Base-by-base conservation (phyloP, 92 coral and sea anemone genomes). In the Diadumene lineata region DNA sequence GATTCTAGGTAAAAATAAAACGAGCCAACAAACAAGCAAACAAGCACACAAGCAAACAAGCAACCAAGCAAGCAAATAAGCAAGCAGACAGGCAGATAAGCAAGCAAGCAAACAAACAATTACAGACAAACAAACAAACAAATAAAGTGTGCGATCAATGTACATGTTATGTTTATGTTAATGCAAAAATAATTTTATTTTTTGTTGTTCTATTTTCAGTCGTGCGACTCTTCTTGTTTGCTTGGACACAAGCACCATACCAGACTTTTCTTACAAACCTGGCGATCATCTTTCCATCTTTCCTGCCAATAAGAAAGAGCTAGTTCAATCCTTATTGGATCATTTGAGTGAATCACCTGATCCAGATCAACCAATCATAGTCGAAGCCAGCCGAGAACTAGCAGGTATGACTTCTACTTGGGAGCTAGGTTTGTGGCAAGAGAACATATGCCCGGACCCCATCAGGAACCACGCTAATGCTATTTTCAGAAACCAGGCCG, bases 241-340 rank as follows among this genome's bases (percentile, higher is more conserved):
- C 56, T 77, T 96, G 22, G 86, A 90, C 64, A 86, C 93, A 15
- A 84, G 81, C 38, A 71, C 74, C 13, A 78, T 78, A 73, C 56
- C 58, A 17, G 82, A 76, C 51, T 73, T 96, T 57, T 69, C 68
- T 26, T 92, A 92, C 81, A 60, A 79, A 38, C 84, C 99, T 10
- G 99, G 99, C 6, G 99, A 96, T 72, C 99, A 96, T 79, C 83
- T 96, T 53, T 92, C 99, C 8, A 80, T 96, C 31, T 96, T 84
- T 34, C 96, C 99, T 2, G 92, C 92, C 79, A 96, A 96, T 73
- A 88, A 84, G 44, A 82, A 87, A 29, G 84, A 81, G 26, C 63
- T 92, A 2, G 98, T 94, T 22, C 87, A 92, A 34, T 73, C 89
- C 13, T 78, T 94, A 81, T 70, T 94, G 64, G 86, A 85, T 73